Conservation (phyloP, 2,888 invertebrate species). For the Acanthococcus lagerstroemiae region DNA sequence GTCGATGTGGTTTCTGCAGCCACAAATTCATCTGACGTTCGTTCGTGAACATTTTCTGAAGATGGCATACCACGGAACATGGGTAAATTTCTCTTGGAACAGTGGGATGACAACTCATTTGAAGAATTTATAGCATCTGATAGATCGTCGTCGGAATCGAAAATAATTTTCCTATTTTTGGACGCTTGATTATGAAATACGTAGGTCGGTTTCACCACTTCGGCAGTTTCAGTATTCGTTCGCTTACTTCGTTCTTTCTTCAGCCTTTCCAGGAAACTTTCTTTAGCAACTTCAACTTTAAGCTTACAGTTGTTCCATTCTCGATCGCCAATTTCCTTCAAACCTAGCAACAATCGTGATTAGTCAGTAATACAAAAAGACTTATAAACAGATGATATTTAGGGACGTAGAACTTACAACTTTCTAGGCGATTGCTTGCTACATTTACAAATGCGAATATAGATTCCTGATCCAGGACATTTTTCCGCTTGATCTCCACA, state of each 20-base stretch:
- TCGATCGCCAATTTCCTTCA: background rate
- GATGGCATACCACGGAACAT: slow-evolving; percentile 26
- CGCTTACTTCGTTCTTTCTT: slow-evolving; percentile 13
- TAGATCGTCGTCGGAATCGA: background rate
- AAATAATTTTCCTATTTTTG: slow-evolving; percentile 15
- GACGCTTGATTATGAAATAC: background rate
- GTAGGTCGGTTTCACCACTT: background rate
- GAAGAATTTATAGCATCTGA: no score
- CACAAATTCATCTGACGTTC: background rate
- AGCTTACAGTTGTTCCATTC: slow-evolving; percentile 2
- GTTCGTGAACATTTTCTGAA: background rate
- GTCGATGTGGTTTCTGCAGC: background rate
- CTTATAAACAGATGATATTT: background rate
- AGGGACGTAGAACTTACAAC: slow-evolving; percentile 3
- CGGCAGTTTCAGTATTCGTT: background rate
- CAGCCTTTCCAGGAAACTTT: slow-evolving; percentile 9
- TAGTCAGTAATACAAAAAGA: background rate
- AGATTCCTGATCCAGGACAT: background rate
- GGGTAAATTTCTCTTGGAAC: slow-evolving; percentile 21
- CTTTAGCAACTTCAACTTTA: slow-evolving; percentile 18
- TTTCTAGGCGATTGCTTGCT: background rate
- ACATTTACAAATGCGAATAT: slow-evolving; percentile 20
- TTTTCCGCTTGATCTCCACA: slow-evolving; percentile 22
- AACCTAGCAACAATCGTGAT: background rate
- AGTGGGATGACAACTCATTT: background rate